Percentiles rank a stretch among this genome's conserved stretches.
Evolutionary conservation across 1,140 invertebrate species (phyloP).

Genomic region (Meloidogyne floridensis): DNA sequence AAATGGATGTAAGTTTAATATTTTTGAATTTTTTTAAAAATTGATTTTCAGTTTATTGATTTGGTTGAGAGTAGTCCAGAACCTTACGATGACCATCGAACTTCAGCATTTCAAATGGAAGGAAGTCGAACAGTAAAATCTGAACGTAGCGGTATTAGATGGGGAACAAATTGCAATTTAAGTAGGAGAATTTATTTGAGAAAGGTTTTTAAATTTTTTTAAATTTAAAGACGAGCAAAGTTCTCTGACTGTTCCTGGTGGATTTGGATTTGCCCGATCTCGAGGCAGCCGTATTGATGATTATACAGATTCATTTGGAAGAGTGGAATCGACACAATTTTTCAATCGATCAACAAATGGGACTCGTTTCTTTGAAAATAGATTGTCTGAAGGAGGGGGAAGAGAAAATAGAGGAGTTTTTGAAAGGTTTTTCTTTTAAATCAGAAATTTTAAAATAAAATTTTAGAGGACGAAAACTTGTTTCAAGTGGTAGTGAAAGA

Average conservation of each 20-base stretch:
- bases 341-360: slow-evolving; percentile 5
- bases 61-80: slow-evolving; percentile 8
- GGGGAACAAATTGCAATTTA: neutral
- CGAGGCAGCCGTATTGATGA: neutral
- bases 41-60: slow-evolving; percentile 2
- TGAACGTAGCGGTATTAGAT: neutral
- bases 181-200: no score
- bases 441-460: neutral
- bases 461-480: neutral
- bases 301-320: neutral
- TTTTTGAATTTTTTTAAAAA: neutral
- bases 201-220: neutral
- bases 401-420: neutral
- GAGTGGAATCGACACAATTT: neutral
- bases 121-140: neutral
- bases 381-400: neutral
- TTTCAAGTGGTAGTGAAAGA: neutral
- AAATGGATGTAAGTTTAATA: neutral
- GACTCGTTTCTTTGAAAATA: neutral
- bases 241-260: neutral
- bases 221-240: neutral
- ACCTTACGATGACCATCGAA: neutral
- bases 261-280: neutral
- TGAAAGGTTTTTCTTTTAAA: neutral
- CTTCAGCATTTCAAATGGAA: neutral